Evolutionary conservation across 1,140 invertebrate genomes (phyloP), one percentile per base, ranked within the genome.

Genomic region (Anoplophora glabripennis): DNA sequence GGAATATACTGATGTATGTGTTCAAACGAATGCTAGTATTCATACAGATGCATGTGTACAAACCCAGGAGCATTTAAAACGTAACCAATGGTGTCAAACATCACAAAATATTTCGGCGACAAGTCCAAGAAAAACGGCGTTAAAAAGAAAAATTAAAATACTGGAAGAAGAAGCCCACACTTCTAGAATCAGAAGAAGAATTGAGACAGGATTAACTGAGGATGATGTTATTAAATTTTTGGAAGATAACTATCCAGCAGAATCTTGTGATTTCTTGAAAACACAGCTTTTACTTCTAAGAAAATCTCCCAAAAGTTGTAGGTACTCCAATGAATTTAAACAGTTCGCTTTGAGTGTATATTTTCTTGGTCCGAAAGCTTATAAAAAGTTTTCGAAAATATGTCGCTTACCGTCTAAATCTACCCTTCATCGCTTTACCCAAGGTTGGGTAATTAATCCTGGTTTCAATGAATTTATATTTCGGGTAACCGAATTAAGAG

Each of bases 391-490:
- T 37, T 36, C 44, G 7, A 35, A 46, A 21, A 48, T 57, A 11
- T 33, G 1, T 47, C 12, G 45, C 35, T 18, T 57, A 15, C 54
- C 54, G 7, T 48, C 21, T 36, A 35, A 57, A 36, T 9, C 44
- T 35, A 57, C 54, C 15, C 18, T 57, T 15, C 11, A 33, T 12
- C 12, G 54, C 33, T 40, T 47, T 48, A 57, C 54, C 12, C 54
- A 48, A 12, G 17, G 41, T 8, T 57, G 54, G 54, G 37, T 14
- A 33, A 57, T 57, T 47, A 28, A 47, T 47, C 9, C 54, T 9
- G 54, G 45, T 40, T 57, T 47, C 18, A 57, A 57, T 48, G 54
- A 57, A 8, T 57, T 57, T 38, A 7, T 49, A 33, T 57, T 57
- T 48, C 37, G 38, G 41, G 11, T 57, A 40, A 33, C 47, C 11